Conservation (phyloP, 2,113 vertebrate species). For the Antechinus stuartii region DNA sequence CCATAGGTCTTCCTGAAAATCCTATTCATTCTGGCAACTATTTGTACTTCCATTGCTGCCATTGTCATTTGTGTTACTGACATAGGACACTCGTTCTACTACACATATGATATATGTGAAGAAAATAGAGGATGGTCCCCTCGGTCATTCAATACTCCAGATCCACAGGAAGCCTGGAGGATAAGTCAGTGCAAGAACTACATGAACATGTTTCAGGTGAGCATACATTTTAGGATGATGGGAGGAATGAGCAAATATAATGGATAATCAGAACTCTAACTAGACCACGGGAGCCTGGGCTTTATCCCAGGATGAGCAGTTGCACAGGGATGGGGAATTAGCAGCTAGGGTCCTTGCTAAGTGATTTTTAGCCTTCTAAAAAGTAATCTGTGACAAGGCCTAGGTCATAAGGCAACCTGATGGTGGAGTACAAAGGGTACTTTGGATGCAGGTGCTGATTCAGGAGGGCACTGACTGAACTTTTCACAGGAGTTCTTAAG, state of each 20-base stretch:
- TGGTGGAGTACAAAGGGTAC: background rate
- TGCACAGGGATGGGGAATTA: background rate
- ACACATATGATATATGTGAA: rapidly evolving
- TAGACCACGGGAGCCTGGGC: background rate
- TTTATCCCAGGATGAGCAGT: background rate
- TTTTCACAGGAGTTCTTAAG: background rate
- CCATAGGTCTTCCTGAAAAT: constrained; percentile 60
- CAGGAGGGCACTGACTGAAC: background rate
- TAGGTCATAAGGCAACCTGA: background rate
- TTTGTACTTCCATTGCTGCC: constrained; percentile 24
- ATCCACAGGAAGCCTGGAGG: background rate
- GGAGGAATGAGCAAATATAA: background rate
- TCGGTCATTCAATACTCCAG: rapidly evolving
- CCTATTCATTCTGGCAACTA: constrained; percentile 39
- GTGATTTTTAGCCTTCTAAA: background rate
- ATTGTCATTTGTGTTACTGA: rapidly evolving
- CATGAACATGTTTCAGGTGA: constrained; percentile 32
- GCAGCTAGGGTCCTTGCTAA: background rate
- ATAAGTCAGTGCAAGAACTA: background rate
- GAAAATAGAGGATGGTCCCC: rapidly evolving
- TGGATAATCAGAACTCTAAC: background rate
- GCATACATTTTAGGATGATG: background rate
- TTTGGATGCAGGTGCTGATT: background rate
- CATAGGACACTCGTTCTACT: rapidly evolving
- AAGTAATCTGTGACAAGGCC: background rate